Conservation (phyloP, 2,113 vertebrate species). For the Chrysochloris asiatica region DNA sequence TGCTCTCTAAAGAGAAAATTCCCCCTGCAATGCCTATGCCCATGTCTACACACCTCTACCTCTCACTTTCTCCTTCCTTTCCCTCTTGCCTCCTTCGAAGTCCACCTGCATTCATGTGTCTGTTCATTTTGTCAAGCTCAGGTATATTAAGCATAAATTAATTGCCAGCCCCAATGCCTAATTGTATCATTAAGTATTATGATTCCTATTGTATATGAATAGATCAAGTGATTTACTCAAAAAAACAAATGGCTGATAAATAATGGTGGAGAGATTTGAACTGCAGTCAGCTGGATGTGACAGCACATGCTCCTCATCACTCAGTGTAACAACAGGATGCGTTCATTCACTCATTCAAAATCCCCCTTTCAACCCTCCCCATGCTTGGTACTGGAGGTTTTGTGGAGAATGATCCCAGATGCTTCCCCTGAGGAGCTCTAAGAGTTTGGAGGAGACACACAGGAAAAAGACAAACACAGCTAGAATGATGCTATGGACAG, state of each 20-base stretch:
- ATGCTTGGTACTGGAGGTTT: background rate
- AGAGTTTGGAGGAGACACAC: background rate
- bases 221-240: background rate
- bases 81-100: background rate
- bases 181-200: background rate
- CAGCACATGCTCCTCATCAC: background rate
- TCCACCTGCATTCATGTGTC: background rate
- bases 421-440: background rate
- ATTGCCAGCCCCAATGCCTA: background rate
- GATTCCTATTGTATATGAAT: background rate
- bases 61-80: background rate
- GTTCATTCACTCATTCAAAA: background rate
- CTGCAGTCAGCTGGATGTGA: accelerated
- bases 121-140: background rate
- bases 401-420: background rate
- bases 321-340: accelerated
- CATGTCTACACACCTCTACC: background rate
- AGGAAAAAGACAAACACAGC: background rate
- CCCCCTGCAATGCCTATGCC: background rate
- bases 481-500: background rate
- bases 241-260: background rate
- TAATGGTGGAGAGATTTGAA: background rate
- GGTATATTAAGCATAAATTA: background rate
- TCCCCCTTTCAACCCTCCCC: too few species aligned
- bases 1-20: background rate